Conservation (phyloP, 2,113 vertebrate genomes). For the Poeciliopsis prolifica region DNA sequence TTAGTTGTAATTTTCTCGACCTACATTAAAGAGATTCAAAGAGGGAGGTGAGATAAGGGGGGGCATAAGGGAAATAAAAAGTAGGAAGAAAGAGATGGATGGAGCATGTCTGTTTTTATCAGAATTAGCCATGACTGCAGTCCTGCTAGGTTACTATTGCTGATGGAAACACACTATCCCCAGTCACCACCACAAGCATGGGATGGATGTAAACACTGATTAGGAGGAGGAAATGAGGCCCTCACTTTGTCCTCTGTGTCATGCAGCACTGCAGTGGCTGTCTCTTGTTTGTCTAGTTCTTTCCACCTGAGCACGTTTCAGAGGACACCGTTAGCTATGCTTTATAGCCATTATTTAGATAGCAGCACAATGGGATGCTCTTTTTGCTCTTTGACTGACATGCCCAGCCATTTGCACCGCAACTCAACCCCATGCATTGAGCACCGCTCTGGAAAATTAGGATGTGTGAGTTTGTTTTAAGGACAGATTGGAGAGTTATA, state of each 20-base stretch:
- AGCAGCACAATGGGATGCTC: slow-evolving; percentile 74
- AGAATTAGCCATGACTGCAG: slow-evolving; percentile 41
- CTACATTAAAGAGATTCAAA: slow-evolving; percentile 82
- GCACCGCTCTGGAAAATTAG: slow-evolving; percentile 52
- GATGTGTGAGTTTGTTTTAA: slow-evolving; percentile 21
- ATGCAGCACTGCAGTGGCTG: slow-evolving; percentile 72
- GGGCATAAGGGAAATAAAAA: slow-evolving; percentile 35
- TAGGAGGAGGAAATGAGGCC: slow-evolving; percentile 80
- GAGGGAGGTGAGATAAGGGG: slow-evolving; percentile 5
- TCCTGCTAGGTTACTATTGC: slow-evolving; percentile 47
- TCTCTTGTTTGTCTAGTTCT: slow-evolving; percentile 79
- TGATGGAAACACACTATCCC: slow-evolving; percentile 75
- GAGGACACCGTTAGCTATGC: slow-evolving; percentile 77
- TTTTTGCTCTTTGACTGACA: slow-evolving; percentile 75
- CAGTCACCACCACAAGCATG: slow-evolving; percentile 69
- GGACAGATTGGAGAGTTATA: too few species aligned
- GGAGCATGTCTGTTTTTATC: slow-evolving; percentile 26
- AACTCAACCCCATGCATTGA: slow-evolving; percentile 43
- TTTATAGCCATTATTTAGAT: slow-evolving; percentile 81
- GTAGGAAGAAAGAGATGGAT: slow-evolving; percentile 72
- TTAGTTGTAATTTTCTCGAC: slow-evolving; percentile 89
- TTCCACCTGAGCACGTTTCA: slow-evolving; percentile 80
- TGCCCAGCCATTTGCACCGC: slow-evolving; percentile 66
- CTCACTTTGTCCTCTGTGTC: slow-evolving; percentile 80
- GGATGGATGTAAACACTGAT: slow-evolving; percentile 81